Evolutionary conservation across 2,888 invertebrate genomes (phyloP).

Genomic region (Kryphioiulus occultus): DNA sequence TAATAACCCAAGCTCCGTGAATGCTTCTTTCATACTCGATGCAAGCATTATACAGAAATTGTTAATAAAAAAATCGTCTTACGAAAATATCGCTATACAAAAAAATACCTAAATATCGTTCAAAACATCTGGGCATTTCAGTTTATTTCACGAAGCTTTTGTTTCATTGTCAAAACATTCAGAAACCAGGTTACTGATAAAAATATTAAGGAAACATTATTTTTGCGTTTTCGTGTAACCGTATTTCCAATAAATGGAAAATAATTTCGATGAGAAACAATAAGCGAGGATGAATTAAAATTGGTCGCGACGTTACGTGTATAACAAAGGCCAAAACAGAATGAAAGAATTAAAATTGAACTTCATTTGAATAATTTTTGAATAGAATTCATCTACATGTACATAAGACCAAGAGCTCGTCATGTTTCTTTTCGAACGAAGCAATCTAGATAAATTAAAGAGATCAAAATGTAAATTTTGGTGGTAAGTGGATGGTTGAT

Average conservation of each 20-base stretch:
- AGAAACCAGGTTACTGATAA: not conserved
- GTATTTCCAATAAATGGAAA: not conserved
- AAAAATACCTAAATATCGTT: slow-evolving; percentile 18
- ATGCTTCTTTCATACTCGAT: slow-evolving; percentile 33
- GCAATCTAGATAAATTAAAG: not conserved
- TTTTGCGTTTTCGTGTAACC: not conserved
- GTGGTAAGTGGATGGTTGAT: slow-evolving; percentile 15
- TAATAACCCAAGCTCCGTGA: slow-evolving; percentile 24
- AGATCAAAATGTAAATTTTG: slow-evolving; percentile 26
- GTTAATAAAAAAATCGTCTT: slow-evolving; percentile 18
- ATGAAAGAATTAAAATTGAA: not conserved
- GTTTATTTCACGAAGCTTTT: not conserved
- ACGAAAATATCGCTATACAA: slow-evolving; percentile 26
- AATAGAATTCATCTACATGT: not conserved
- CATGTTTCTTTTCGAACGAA: not conserved
- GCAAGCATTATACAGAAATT: slow-evolving; percentile 15
- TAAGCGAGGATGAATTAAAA: not conserved
- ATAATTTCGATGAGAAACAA: not conserved
- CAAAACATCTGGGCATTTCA: slow-evolving; percentile 12
- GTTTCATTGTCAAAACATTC: not conserved
- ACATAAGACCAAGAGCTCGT: not conserved
- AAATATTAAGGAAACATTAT: not conserved
- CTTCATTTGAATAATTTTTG: not conserved
- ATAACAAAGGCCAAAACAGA: not conserved
- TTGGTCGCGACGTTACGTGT: not conserved